Percentiles rank a stretch among this genome's conserved stretches.
Conservation (phyloP, 64 coral and sea anemone genomes). For the Montipora sp. region DNA sequence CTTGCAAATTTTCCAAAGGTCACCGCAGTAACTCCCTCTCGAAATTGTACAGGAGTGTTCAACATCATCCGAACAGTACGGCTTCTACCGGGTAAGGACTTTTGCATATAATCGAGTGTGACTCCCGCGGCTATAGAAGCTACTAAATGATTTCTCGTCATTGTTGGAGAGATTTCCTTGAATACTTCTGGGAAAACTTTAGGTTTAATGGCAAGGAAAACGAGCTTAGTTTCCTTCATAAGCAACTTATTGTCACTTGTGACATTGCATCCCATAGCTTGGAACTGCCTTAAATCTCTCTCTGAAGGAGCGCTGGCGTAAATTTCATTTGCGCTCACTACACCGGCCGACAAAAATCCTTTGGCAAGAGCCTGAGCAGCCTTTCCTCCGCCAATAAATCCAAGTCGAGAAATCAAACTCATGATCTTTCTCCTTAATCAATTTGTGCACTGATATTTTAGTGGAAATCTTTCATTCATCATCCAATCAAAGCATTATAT, state of each 20-base stretch:
- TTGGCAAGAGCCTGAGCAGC: conserved; percentile 87
- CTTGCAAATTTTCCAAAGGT: conserved; percentile 90
- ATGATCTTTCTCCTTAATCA: neutral
- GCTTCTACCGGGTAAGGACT: conserved; percentile 82
- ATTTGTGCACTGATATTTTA: too few species aligned
- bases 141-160: conserved; percentile 92
- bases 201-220: conserved; percentile 93
- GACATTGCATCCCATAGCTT: conserved; percentile 80
- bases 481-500: neutral
- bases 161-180: conserved; percentile 90
- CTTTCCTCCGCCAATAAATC: conserved; percentile 98
- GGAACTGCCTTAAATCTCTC: conserved; percentile 85
- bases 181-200: conserved; percentile 95
- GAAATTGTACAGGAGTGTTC: conserved; percentile 94
- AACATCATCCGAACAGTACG: conserved; percentile 90
- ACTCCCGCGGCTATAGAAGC: conserved; percentile 96
- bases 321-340: conserved; percentile 87
- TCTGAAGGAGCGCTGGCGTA: conserved; percentile 87
- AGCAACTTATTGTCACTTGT: conserved; percentile 93
- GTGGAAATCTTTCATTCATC: neutral
- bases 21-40: conserved; percentile 94
- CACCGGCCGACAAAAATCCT: conserved; percentile 91
- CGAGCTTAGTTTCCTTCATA: conserved; percentile 82
- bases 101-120: conserved; percentile 95
- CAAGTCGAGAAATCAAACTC: conserved; percentile 58